These are phyloP conservation scores for Pagrus major DNA, from an alignment of 2,113 vertebrate genomes.

Conservation along the genomic window DNA sequence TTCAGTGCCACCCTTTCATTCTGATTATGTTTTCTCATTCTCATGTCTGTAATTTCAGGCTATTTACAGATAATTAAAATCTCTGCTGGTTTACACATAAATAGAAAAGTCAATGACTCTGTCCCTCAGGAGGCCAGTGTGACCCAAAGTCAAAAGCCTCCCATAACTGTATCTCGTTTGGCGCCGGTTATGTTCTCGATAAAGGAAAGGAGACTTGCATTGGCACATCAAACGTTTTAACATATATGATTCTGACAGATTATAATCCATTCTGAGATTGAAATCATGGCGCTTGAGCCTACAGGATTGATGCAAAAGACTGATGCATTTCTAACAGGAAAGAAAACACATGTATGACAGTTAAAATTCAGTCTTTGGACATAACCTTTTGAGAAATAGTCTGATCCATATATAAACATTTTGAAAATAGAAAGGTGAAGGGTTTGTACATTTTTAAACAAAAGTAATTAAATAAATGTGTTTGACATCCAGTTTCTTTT, in stretches of 20 bases:
- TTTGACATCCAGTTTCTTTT: not conserved
- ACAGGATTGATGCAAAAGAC: not conserved
- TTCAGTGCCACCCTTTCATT: not conserved
- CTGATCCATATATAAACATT: no score
- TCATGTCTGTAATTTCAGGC: slow-evolving; percentile 12
- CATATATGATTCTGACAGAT: not conserved
- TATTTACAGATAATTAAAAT: slow-evolving; percentile 44
- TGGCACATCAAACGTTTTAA: slow-evolving; percentile 24
- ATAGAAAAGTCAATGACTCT: slow-evolving; percentile 10
- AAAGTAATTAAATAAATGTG: not conserved
- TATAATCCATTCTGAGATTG: not conserved
- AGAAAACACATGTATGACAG: not conserved
- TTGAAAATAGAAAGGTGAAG: not conserved
- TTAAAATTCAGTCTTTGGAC: not conserved
- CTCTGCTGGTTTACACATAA: slow-evolving; percentile 17
- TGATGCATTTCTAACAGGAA: not conserved
- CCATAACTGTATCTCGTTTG: slow-evolving; percentile 45
- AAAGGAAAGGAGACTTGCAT: slow-evolving; percentile 43
- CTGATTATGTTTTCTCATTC: slow-evolving; percentile 14
- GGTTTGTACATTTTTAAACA: not conserved
- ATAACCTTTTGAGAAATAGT: not conserved
- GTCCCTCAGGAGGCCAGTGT: slow-evolving; percentile 50
- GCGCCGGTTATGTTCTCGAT: slow-evolving; percentile 49
- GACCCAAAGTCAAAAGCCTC: slow-evolving; percentile 47
- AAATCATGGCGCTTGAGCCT: not conserved